Evolutionary conservation across 1,140 invertebrate species (phyloP), one percentile per base, ranked within the genome.

Genomic region (Drosophila sturtevanti): DNA sequence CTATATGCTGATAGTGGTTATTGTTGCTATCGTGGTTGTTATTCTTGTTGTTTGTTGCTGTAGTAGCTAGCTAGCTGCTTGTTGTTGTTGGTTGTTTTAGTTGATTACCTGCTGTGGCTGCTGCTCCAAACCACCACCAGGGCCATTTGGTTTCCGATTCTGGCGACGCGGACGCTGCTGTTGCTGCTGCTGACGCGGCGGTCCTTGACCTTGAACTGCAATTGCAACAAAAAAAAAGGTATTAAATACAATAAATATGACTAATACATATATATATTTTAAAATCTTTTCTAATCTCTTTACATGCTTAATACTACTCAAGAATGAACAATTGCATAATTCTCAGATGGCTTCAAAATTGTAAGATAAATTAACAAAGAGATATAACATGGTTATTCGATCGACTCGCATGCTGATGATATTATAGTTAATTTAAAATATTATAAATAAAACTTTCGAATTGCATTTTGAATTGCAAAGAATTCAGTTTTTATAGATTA

Each of bases 101-200:
- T 87, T 87, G 75, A 87, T 91, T 91, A 91, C 90, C 90, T 91
- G 90, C 72, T 91, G 90, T 72, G 77, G 77, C 77, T 86, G 87
- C 74, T 91, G 84, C 37, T 87, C 84, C 76, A 82, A 73, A 65
- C 87, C 78, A 73, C 82, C 89, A 71, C 90, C 90, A 70, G 79
- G 82, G 35, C 75, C 79, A 72, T 90, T 91, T n/a, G 77, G 73
- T 61, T 91, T 91, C 62, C 87, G 82, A 68, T 86, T 91, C 63
- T 80, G 89, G 60, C 90, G 90, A 68, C 89, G 82, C 64, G 81
- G 85, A 78, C 90, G 90, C 68, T 63, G 67, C 48, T 73, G 27
- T 35, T 55, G 62, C 31, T 63, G 79, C 74, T 82, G 81, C 56
- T 84, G 79, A 72, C 81, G 78, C 27, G 85, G 81, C 51, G 78